phyloP scores from a whole-genome alignment of 2,113 vertebrate species.

The Cranoglanis bouderius region DNA sequence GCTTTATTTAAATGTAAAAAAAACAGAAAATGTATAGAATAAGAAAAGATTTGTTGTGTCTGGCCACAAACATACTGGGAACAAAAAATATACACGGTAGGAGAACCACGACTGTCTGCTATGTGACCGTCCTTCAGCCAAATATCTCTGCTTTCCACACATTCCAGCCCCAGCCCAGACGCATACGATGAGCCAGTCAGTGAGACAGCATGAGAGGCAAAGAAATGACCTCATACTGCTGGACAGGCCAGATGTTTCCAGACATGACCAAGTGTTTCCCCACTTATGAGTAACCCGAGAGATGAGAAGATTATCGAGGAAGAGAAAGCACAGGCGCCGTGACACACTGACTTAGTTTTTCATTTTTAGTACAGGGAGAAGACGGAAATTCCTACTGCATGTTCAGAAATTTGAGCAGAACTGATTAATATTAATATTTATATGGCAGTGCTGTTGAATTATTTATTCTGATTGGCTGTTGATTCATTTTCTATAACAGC shows the following conservation, averaged over 20 bases:
- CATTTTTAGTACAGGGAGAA: background rate
- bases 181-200: constrained; percentile 20
- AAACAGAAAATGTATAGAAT: background rate
- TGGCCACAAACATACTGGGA: background rate
- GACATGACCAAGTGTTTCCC: constrained; percentile 53
- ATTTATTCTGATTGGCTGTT: background rate
- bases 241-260: constrained; percentile 61
- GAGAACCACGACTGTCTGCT: constrained; percentile 18
- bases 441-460: background rate
- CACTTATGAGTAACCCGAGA: constrained; percentile 39
- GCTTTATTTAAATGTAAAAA: background rate
- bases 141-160: constrained; percentile 14
- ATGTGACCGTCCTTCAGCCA: constrained; percentile 9
- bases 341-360: constrained; percentile 43
- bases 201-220: constrained; percentile 33
- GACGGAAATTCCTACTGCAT: background rate
- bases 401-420: background rate
- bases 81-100: background rate
- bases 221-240: constrained; percentile 55
- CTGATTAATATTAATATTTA: background rate
- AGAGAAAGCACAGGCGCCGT: constrained; percentile 3
- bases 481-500: background rate
- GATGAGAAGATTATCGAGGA: constrained; percentile 9
- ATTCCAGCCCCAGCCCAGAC: constrained; percentile 28
- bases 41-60: background rate